Base-by-base conservation (phyloP, 2,113 vertebrate species). In the Colaptes auratus region DNA sequence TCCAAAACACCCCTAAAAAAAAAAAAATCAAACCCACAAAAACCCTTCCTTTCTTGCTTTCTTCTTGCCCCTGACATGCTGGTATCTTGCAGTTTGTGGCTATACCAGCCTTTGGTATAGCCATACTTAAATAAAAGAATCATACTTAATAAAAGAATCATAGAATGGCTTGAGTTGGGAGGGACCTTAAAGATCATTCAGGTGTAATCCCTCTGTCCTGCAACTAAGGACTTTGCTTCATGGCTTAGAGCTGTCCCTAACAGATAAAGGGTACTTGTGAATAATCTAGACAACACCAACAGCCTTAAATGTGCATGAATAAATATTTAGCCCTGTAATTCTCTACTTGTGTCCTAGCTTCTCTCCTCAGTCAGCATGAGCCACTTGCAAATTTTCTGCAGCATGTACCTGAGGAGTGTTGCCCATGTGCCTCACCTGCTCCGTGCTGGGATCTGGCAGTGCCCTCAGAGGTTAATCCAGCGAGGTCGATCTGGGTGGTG, bases 381-480 rank as follows among this genome's bases (percentile, higher is more conserved):
- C 28, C 52, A 31, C 18, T 2, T 75, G 66, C 2, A 23, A 15
- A 31, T 75, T 56, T 36, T 23, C 55, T 15, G 2, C 90, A 64
- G 18, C 65, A 98, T 98, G 97, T 80, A 17, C 39, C 44, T 92
- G 31, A 64, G 90, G 48, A 48, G 79, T 1, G 4, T 91, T 35
- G 86, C 96, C 74, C n/a, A 24, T 12, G 7, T 65, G 33, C 69
- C 81, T 5, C 9, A 1, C 27, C 73, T 93, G 15, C 95, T 48
- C 10, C 6, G 52, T 33, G 55, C 91, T 0, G 2, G 74, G 27
- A 6, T 69, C 20, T 14, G 5, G 74, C 88, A 20, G 67, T 65
- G 12, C 8, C 8, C 5, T 1, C 65, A 3, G 65, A 33, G 36
- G 12, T 12, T 65, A 31, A 13, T 31, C 23, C 42, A 4, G 25